These are phyloP conservation scores for Dicentrarchus labrax DNA, from an alignment of 2,113 vertebrate genomes.

Conservation along the genomic window DNA sequence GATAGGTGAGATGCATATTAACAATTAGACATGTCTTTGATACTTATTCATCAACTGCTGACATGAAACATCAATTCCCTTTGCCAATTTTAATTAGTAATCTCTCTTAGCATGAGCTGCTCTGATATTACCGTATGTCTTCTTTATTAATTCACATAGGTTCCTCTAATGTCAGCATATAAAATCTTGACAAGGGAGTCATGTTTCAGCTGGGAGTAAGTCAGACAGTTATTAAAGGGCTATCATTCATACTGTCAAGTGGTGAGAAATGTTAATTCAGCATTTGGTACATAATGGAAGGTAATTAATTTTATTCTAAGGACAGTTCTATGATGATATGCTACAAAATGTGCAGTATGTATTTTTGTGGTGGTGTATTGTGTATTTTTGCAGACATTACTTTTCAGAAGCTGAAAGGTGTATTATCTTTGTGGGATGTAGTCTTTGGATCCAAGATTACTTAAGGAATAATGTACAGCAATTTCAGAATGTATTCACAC, in stretches of 20 bases:
- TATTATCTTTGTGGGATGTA: neutral
- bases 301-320: constrained; percentile 12
- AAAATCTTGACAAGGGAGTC: constrained; percentile 60
- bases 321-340: neutral
- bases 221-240: constrained; percentile 59
- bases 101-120: constrained; percentile 51
- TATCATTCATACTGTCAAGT: constrained; percentile 66
- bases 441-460: constrained; percentile 17
- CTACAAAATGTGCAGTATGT: neutral
- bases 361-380: neutral
- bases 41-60: constrained; percentile 73
- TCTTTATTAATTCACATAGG: constrained; percentile 73
- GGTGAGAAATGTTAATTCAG: constrained; percentile 62
- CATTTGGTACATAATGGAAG: constrained; percentile 27
- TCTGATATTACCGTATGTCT: constrained; percentile 47
- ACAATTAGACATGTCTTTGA: constrained; percentile 67
- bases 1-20: constrained; percentile 35
- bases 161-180: constrained; percentile 68
- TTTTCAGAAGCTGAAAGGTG: constrained; percentile 3
- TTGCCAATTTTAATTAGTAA: constrained; percentile 72
- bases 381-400: constrained; percentile 13
- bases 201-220: constrained; percentile 59
- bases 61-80: constrained; percentile 74
- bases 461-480: constrained; percentile 19
- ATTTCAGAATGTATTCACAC: constrained; percentile 37